Percentiles rank a stretch among this genome's conserved stretches.
These are phyloP conservation scores for Australoheros facetus DNA, from an alignment of 2,797 vertebrate genomes.

Conservation along the genomic window DNA sequence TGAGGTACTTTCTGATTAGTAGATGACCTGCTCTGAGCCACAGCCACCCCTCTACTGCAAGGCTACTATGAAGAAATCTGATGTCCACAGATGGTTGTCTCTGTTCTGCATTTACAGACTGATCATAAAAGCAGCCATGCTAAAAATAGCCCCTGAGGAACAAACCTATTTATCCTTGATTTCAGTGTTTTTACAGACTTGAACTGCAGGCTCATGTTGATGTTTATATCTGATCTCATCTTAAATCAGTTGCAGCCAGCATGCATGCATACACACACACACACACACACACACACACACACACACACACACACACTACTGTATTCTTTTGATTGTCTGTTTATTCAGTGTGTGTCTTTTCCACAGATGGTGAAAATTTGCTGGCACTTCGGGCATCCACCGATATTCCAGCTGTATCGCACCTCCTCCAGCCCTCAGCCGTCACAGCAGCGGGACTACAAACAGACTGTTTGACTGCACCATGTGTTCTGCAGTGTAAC, in stretches of 20 bases:
- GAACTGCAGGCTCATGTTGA: neutral
- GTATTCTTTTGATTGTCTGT: neutral
- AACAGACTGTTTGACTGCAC: neutral
- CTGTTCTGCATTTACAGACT: neutral
- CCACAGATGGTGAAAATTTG: constrained; percentile 27
- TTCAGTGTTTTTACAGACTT: neutral
- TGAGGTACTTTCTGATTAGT: too few relatives aligned
- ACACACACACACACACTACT: neutral
- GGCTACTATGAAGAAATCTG: neutral
- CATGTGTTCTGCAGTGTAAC: neutral
- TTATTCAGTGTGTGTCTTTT: constrained; percentile 10
- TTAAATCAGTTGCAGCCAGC: neutral
- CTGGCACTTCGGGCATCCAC: neutral
- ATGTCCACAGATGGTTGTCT: neutral
- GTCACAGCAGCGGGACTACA: neutral
- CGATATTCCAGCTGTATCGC: neutral
- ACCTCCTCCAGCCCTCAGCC: neutral
- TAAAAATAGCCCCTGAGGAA: neutral
- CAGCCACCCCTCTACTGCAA: too few relatives aligned
- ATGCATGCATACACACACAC: neutral
- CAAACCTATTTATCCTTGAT: neutral
- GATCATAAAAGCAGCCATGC: too few relatives aligned
- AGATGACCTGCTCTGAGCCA: too few relatives aligned
- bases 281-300: neutral
- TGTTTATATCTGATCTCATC: too few relatives aligned